Conservation (phyloP, 1,140 invertebrate species). For the Paraescarpia echinospica region DNA sequence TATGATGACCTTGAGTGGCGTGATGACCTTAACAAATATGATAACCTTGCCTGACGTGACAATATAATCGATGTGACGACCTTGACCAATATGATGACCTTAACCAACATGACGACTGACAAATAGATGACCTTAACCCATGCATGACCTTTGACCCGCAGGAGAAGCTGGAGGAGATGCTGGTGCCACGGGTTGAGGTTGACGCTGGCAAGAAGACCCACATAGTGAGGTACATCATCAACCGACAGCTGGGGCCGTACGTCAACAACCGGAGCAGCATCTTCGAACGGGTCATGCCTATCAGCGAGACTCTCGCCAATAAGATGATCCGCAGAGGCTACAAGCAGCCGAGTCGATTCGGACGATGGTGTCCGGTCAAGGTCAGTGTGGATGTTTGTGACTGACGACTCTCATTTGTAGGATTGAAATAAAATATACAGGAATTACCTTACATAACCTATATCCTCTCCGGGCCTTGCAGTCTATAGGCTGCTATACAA, state of each 20-base stretch:
- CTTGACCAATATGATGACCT: no score
- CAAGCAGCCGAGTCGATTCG: constrained; percentile 57
- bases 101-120: no score
- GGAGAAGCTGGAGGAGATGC: constrained; percentile 52
- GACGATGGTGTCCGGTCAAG: constrained; percentile 57
- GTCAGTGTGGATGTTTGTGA: constrained; percentile 34
- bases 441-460: no score
- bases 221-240: constrained; percentile 54
- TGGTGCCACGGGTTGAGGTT: constrained; percentile 50
- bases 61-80: no score
- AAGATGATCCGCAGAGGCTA: constrained; percentile 55
- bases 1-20: no score
- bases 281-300: constrained; percentile 56
- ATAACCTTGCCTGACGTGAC: no score
- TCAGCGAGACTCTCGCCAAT: constrained; percentile 49
- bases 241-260: constrained; percentile 50
- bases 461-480: no score
- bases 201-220: constrained; percentile 51
- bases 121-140: no score
- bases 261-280: constrained; percentile 50
- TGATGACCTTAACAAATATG: no score
- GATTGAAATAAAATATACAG: no score
- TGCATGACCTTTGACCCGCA: constrained; percentile 28
- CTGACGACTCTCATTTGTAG: neutral
- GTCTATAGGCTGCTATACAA: no score